Conservation (phyloP, 2,113 vertebrate genomes). For the Vulpes lagopus region DNA sequence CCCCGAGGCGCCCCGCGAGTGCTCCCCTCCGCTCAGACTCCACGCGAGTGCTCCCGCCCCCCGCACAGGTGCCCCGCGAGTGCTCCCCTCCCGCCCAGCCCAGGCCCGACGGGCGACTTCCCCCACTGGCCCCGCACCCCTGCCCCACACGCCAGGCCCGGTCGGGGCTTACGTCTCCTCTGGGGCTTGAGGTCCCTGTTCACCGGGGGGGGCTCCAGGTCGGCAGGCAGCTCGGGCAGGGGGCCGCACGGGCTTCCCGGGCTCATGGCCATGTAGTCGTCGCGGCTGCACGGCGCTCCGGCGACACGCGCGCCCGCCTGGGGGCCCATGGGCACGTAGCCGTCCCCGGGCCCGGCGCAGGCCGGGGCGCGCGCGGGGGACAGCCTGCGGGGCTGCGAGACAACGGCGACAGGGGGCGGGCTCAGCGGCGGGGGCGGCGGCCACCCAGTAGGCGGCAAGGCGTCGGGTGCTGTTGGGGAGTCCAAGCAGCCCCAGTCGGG, state of each 20-base stretch:
- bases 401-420: neutral
- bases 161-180: conserved; percentile 90
- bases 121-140: neutral
- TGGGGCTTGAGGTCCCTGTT: conserved; percentile 97
- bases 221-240: conserved; percentile 84
- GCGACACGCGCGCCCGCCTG: conserved; percentile 53
- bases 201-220: conserved; percentile 94
- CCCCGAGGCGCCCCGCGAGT: too few species aligned
- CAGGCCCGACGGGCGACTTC: too few species aligned
- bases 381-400: conserved; percentile 86
- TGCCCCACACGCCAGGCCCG: neutral
- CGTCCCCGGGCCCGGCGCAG: conserved; percentile 87
- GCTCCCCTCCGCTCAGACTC: too few species aligned
- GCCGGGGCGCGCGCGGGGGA: conserved; percentile 80
- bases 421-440: too few species aligned
- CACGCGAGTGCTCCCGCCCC: too few species aligned
- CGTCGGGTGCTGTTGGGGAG: too few species aligned
- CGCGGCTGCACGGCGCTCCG: conserved; percentile 76
- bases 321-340: conserved; percentile 94
- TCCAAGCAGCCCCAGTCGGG: too few species aligned
- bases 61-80: too few species aligned
- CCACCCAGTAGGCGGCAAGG: neutral
- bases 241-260: conserved; percentile 87
- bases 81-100: too few species aligned
- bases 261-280: conserved; percentile 97